A percentile compares a stretch with the other conserved stretches of the same genome.
phyloP scores from a whole-genome alignment of 2,888 invertebrate genomes.

The Cephus pulcher region DNA sequence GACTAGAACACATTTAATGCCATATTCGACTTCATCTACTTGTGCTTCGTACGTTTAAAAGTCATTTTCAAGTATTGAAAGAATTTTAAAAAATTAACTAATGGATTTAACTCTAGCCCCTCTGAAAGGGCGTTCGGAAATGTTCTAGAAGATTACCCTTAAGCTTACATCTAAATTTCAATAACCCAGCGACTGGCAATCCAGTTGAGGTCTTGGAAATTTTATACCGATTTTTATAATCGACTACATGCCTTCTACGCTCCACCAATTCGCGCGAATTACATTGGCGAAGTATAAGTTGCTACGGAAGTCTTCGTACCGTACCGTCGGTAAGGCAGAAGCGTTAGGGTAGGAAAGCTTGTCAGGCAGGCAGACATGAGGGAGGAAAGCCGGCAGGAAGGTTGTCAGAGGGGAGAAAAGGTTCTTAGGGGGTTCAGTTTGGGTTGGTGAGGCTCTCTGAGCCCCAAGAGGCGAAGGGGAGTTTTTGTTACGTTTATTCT shows the following conservation, averaged over 20 bases:
- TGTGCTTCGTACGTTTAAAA: neutral
- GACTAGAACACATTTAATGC: neutral
- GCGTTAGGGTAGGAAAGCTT: conserved; percentile 8
- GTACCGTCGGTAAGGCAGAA: conserved; percentile 8
- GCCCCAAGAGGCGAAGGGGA: conserved; percentile 38
- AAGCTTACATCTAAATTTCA: no score
- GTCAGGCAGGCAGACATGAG: neutral
- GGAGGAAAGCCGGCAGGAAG: neutral
- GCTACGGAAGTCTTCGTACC: neutral
- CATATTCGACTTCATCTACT: neutral
- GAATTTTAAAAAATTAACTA: neutral
- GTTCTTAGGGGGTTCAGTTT: conserved; percentile 10
- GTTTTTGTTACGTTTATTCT: conserved; percentile 52
- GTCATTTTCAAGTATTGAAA: neutral
- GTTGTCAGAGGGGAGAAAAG: conserved; percentile 18
- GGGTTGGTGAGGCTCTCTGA: neutral
- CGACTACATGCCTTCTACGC: no score
- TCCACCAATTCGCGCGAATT: neutral
- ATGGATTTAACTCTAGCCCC: neutral
- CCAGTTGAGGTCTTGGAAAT: no score
- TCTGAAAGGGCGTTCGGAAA: neutral
- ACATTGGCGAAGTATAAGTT: neutral
- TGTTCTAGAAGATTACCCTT: neutral
- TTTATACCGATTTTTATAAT: no score
- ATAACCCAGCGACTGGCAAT: no score